Conservation (phyloP, 2,797 vertebrate species). For the Ctenosaura bakeri region DNA sequence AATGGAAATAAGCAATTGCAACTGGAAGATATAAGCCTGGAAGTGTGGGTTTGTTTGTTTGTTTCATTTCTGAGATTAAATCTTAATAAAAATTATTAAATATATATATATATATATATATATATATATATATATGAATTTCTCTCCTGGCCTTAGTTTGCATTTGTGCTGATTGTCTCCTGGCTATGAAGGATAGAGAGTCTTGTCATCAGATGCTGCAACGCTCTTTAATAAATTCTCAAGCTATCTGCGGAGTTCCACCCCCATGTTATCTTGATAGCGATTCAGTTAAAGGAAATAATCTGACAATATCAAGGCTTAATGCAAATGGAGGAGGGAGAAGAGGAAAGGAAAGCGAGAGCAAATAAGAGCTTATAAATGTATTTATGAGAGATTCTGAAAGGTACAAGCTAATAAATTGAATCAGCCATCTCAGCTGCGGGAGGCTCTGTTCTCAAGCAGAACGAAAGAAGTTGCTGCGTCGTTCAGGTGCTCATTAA, state of each 20-base stretch:
- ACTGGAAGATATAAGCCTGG: no score
- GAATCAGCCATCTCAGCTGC: neutral
- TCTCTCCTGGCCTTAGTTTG: neutral
- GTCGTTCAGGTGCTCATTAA: slow-evolving; percentile 4
- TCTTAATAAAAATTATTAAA: no score
- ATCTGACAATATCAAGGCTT: neutral
- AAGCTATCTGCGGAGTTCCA: neutral
- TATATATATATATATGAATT: neutral
- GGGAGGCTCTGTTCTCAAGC: neutral
- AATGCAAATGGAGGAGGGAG: slow-evolving; percentile 4
- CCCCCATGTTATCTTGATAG: slow-evolving; percentile 26
- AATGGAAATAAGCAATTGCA: no score
- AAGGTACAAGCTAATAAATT: neutral
- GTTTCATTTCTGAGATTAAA: no score
- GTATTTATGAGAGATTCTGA: slow-evolving; percentile 30
- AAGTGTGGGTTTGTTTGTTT: no score
- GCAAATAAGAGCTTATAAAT: fast-evolving
- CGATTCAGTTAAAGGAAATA: slow-evolving; percentile 20
- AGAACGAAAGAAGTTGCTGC: neutral
- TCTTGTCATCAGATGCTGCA: neutral
- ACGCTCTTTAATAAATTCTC: slow-evolving; percentile 19
- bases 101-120: no score
- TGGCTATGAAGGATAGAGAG: neutral
- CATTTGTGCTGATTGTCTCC: neutral
- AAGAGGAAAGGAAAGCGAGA: neutral